A percentile compares a stretch with the other conserved stretches of the same genome.
Evolutionary conservation across 2,888 invertebrate species (phyloP).

Genomic region (Phasia obesa): DNA sequence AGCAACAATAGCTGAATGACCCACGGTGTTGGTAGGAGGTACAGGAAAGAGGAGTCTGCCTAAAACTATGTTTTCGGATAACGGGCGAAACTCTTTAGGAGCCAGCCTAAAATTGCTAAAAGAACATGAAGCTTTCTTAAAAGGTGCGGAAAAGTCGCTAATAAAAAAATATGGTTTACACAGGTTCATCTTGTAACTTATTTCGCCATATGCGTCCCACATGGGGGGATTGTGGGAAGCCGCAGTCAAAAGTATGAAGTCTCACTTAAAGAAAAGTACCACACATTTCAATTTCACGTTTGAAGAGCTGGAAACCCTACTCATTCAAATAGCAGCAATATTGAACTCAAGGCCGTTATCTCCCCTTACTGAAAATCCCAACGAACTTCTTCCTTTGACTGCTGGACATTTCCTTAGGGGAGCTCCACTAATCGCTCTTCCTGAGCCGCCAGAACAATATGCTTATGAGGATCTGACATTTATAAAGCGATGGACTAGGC

Average conservation of each 20-base stretch:
- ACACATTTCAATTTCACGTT: slow-evolving; percentile 6
- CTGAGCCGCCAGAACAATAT: slow-evolving; percentile 1
- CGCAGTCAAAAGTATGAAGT: too few species aligned
- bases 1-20: too few species aligned
- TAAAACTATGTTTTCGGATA: slow-evolving; percentile 1
- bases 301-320: slow-evolving; percentile 22
- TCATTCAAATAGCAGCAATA: background rate
- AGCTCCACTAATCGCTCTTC: slow-evolving; percentile 2
- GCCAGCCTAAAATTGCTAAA: too few species aligned
- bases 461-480: too few species aligned
- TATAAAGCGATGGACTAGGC: too few species aligned
- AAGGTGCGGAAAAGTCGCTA: too few species aligned
- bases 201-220: too few species aligned
- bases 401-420: slow-evolving; percentile 17
- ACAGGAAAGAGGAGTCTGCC: background rate
- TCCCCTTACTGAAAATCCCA: slow-evolving; percentile 6
- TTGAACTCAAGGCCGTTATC: slow-evolving; percentile 14
- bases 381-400: slow-evolving; percentile 15
- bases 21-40: background rate
- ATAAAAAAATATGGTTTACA: too few species aligned
- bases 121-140: too few species aligned
- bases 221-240: too few species aligned
- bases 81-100: background rate
- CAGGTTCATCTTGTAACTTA: too few species aligned
- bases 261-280: background rate